These are phyloP conservation scores for Malacoctenus gilli DNA, from an alignment of 2,797 vertebrate species.

Conservation along the genomic window DNA sequence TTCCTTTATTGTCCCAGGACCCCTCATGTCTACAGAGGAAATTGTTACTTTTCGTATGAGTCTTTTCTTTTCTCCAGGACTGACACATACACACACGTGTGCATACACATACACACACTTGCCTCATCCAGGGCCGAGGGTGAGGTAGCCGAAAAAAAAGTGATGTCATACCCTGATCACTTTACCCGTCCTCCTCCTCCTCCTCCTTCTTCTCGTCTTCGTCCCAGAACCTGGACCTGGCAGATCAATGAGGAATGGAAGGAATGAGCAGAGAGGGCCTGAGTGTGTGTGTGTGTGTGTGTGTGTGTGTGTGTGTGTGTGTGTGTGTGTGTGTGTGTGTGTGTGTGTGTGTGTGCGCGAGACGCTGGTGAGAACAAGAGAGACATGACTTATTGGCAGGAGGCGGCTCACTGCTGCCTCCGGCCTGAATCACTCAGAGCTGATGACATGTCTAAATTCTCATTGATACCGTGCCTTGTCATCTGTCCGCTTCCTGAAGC, in stretches of 20 bases:
- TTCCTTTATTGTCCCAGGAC: conserved; percentile 48
- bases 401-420: conserved; percentile 35
- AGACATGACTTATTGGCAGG: conserved; percentile 48
- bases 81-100: conserved; percentile 24
- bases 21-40: conserved; percentile 72
- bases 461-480: conserved; percentile 52
- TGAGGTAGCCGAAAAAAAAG: conserved; percentile 53
- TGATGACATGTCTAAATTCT: conserved; percentile 61
- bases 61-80: conserved; percentile 38
- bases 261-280: conserved; percentile 58
- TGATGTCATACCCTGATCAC: conserved; percentile 79
- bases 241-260: conserved; percentile 77
- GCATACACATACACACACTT: conserved; percentile 36
- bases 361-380: conserved; percentile 25
- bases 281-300: conserved; percentile 12
- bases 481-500: conserved; percentile 40
- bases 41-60: conserved; percentile 64
- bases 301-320: conserved; percentile 21
- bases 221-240: conserved; percentile 38
- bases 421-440: conserved; percentile 54
- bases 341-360: conserved; percentile 21
- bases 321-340: conserved; percentile 14
- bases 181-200: conserved; percentile 62
- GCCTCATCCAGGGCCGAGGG: conserved; percentile 46
- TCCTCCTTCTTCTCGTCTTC: conserved; percentile 41